Base-by-base conservation (phyloP, 2,888 invertebrate genomes). In the Acleris literana region DNA sequence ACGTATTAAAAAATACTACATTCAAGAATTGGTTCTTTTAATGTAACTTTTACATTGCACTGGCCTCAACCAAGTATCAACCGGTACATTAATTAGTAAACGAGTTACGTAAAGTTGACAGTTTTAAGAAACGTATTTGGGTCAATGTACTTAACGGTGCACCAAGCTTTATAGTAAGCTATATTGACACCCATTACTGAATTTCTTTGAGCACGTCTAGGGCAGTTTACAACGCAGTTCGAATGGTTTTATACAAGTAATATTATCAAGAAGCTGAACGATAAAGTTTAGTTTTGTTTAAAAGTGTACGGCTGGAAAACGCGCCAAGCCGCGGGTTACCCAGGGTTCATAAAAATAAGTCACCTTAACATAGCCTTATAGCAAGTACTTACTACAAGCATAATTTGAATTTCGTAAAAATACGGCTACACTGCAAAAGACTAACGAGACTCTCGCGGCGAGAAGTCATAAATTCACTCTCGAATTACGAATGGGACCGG, bases 361-460 rank as follows among this genome's bases (percentile, higher is more conserved):
- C n/a, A 5, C 3, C n/a, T 44, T n/a, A n/a, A n/a, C n/a, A n/a
- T 44, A 44, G n/a, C n/a, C n/a, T n/a, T n/a, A n/a, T n/a, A 9
- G 39, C 29, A n/a, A 18, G 49, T 33, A 56, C 17, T 51, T 60
- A 43, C 59, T 25, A 55, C 13, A n/a, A 33, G 17, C n/a, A 18
- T 33, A 65, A 60, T 65, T 55, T 60, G 44, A 60, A 44, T 60
- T 60, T 65, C 55, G 51, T 20, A 54, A 39, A 49, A 33, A 54
- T 53, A 43, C 43, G 25, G 46, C 48, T 25, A 25, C 49, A 20
- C 16, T 63, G 54, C 29, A 64, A 63, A 60, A 54, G 49, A 64
- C 74, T 82, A 81, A 84, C 76, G 74, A 79, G 78, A 74, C 77
- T 74, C 78, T 77, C 76, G 76, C 79, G 70, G 78, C 73, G 72